Percentiles rank a stretch among this genome's conserved stretches.
Conservation (phyloP, 2,797 vertebrate species). For the Argentina silus region DNA sequence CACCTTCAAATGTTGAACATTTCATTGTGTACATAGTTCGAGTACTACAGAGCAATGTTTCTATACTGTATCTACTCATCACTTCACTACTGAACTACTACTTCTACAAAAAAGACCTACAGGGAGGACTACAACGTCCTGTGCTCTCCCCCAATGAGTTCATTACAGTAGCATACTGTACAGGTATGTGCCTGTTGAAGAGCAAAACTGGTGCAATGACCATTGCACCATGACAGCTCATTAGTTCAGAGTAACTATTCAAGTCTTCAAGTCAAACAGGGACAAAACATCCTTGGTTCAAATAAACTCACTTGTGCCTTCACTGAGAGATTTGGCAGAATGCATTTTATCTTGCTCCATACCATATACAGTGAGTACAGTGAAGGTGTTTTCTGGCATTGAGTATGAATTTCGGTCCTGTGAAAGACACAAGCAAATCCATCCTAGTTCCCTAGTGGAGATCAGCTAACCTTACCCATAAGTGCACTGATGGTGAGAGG, state of each 20-base stretch:
- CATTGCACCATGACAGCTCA: constrained; percentile 31
- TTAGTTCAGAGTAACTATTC: constrained; percentile 23
- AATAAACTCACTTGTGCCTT: not conserved
- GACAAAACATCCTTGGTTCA: constrained; percentile 1
- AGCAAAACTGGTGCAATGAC: not conserved
- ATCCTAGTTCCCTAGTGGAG: not conserved
- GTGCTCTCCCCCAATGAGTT: constrained; percentile 34
- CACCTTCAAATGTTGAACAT: constrained; percentile 25
- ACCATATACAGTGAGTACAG: not conserved
- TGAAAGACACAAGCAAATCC: not conserved
- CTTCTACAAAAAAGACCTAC: constrained; percentile 35
- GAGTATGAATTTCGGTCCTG: not conserved
- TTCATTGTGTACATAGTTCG: constrained; percentile 7
- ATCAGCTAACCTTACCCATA: not conserved
- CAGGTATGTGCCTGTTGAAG: not conserved
- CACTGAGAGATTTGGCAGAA: not conserved
- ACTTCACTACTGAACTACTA: constrained; percentile 42
- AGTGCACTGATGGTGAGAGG: constrained; percentile 42
- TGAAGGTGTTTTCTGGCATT: not conserved
- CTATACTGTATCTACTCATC: constrained; percentile 31
- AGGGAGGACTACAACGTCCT: constrained; percentile 33
- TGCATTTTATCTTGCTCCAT: not conserved
- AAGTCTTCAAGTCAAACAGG: constrained; percentile 26
- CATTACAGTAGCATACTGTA: not conserved
- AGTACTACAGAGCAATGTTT: too few relatives aligned